Conservation (phyloP, 1,140 invertebrate species). For the Drosophila equinoxialis region DNA sequence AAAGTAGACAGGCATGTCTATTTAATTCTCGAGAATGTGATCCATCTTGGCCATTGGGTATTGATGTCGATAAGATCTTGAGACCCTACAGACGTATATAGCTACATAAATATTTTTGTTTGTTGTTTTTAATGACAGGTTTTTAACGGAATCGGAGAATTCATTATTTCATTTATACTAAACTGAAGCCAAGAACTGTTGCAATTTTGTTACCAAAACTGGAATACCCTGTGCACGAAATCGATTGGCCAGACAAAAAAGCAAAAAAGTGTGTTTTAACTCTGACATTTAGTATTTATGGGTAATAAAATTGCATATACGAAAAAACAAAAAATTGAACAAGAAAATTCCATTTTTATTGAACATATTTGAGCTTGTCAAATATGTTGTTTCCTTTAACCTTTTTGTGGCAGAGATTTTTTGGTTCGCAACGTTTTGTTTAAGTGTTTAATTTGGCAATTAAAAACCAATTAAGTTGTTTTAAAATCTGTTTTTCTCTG, state of each 20-base stretch:
- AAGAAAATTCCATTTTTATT: constrained; percentile 1
- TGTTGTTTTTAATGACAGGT: too few species aligned
- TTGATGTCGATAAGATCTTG: too few species aligned
- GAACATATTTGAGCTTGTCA: neutral
- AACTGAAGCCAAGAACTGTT: too few species aligned
- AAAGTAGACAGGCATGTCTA: neutral
- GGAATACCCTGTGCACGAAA: too few species aligned
- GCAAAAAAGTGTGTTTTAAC: too few species aligned
- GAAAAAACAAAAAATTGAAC: constrained; percentile 17
- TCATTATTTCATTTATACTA: too few species aligned
- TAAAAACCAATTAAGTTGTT: constrained; percentile 46
- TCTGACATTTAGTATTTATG: neutral
- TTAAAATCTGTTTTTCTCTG: constrained; percentile 46
- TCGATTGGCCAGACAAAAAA: too few species aligned
- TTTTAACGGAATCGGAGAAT: too few species aligned
- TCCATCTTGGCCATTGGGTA: neutral
- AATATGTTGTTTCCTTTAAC: neutral
- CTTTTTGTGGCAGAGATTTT: neutral
- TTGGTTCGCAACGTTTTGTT: neutral
- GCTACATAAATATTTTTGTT: too few species aligned
- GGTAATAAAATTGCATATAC: too few species aligned
- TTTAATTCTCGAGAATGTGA: constrained; percentile 3
- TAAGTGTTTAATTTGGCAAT: constrained; percentile 39
- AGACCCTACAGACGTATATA: neutral
- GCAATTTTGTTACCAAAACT: too few species aligned